These are phyloP conservation scores for Tympanoctomys barrerae DNA, from an alignment of 2,797 vertebrate species.

Conservation along the genomic window DNA sequence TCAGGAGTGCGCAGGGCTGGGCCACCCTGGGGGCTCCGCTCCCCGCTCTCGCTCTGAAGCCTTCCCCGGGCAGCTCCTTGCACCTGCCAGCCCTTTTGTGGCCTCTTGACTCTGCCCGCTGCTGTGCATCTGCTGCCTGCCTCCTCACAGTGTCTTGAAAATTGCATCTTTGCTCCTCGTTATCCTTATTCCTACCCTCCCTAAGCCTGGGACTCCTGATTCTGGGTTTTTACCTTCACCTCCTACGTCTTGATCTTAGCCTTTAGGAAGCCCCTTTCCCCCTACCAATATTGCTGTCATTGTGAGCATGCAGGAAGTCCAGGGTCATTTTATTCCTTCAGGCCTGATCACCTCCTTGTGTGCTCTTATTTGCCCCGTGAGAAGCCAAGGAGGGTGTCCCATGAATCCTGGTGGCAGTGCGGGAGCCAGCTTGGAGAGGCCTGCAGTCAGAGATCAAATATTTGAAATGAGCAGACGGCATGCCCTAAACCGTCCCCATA, in stretches of 20 bases:
- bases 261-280: background rate
- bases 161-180: background rate
- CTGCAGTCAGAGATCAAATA: conserved; percentile 63
- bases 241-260: background rate
- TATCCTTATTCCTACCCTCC: background rate
- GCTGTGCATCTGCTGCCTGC: background rate
- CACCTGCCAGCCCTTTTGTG: rapidly evolving
- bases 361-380: background rate
- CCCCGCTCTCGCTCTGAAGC: background rate
- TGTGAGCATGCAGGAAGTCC: background rate
- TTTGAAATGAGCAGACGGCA: conserved; percentile 60
- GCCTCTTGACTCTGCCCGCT: background rate
- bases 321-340: background rate
- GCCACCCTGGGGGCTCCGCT: background rate
- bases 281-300: background rate
- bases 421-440: background rate
- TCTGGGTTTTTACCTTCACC: background rate
- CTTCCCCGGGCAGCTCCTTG: background rate
- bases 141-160: background rate
- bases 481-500: conserved; percentile 46
- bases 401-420: background rate
- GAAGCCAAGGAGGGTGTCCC: background rate
- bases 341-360: background rate
- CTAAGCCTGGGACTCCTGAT: background rate
- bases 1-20: background rate